Conservation (phyloP, 2,113 vertebrate genomes). For the Laticauda colubrina region DNA sequence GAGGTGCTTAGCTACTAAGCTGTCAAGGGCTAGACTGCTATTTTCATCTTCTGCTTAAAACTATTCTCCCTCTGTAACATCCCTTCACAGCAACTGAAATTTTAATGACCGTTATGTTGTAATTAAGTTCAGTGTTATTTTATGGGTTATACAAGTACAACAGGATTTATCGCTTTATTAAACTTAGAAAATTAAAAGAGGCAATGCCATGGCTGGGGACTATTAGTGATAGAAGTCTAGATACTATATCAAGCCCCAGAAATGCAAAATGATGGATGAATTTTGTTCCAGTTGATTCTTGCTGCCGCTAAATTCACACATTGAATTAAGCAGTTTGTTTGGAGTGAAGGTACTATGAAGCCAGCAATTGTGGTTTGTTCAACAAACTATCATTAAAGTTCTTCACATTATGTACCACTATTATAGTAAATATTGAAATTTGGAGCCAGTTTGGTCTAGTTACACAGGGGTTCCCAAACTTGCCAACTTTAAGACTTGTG, state of each 20-base stretch:
- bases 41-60: constrained; percentile 24
- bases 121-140: constrained; percentile 51
- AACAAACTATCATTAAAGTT: not conserved
- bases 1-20: constrained; percentile 39
- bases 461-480: too few relatives aligned
- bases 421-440: not conserved
- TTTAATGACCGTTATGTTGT: constrained; percentile 24
- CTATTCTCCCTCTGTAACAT: constrained; percentile 6
- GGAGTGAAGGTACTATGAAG: not conserved
- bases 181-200: constrained; percentile 49
- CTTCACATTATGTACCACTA: not conserved
- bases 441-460: not conserved
- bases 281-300: not conserved
- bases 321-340: not conserved
- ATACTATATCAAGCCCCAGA: not conserved
- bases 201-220: constrained; percentile 33
- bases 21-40: constrained; percentile 31
- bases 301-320: not conserved
- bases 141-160: constrained; percentile 41
- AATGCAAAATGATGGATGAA: not conserved
- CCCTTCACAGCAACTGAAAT: constrained; percentile 43
- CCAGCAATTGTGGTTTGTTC: not conserved
- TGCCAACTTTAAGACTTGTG: too few relatives aligned
- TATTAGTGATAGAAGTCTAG: constrained; percentile 21
- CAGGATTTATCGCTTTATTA: constrained; percentile 45